Evolutionary conservation across 2,888 invertebrate species (phyloP), one percentile per base, ranked within the genome.

Genomic region (Horisme vitalbata): DNA sequence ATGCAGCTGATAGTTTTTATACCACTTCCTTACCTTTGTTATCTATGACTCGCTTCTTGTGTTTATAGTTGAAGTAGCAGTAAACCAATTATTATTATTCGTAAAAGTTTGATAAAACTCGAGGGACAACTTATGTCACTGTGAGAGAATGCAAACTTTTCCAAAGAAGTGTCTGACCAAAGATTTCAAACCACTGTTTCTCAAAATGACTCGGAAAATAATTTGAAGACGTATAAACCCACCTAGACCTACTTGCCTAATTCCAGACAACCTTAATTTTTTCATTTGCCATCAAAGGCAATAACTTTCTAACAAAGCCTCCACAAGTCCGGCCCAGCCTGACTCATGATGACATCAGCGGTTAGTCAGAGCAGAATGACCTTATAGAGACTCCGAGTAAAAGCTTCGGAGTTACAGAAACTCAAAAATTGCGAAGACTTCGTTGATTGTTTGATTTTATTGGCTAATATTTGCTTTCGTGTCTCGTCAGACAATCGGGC

Each of bases 281-380:
- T 10, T 15, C 30, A 27, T 32, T 10, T 15, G 20, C 48, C 14
- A 12, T 13, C 20, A 31, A 10, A 18, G 27, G 10, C 12, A 23
- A 14, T 33, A 43, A 38, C 52, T 53, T 49, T 54, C 49, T 39
- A 45, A 47, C 46, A 41, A 48, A 55, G 47, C 48, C 41, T 46
- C 15, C 28, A 11, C 39, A 55, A 56, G 56, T 58, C 59, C 55
- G 59, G 57, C 23, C 30, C 43, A 36, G 30, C 13, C 47, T 59
- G 59, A 59, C 32, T 59, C 59, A 59, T 23, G 15, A 45, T 60
- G 60, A 58, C 55, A 55, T 57, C 61, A 61, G 34, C 44, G 18
- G 49, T 55, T 52, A 53, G 36, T 55, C 52, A 52, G 41, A 36
- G 35, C 11, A 27, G 43, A 46, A 55, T 55, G 49, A 52, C 58